Evolutionary conservation across 92 coral and sea anemone genomes (phyloP).

Genomic region (Virgularia gustaviana): DNA sequence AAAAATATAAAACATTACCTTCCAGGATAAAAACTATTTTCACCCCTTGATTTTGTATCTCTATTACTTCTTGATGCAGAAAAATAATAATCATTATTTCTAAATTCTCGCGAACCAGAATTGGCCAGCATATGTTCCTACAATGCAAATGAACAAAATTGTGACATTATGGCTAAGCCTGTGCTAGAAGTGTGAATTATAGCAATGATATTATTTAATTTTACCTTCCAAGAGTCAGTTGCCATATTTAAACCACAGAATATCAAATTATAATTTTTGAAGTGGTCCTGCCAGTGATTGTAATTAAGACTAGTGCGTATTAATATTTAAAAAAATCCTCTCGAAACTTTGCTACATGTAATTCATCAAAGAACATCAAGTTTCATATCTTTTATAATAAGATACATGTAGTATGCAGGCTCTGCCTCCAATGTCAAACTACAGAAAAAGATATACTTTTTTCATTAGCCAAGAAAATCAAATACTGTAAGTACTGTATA

Average conservation of each 20-base stretch:
- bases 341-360: not conserved
- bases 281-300: slow-evolving; percentile 31
- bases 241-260: slow-evolving; percentile 68
- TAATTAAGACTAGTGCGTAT: slow-evolving; percentile 2
- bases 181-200: not conserved
- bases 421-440: slow-evolving; percentile 14
- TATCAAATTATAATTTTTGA: slow-evolving; percentile 13
- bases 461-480: no score
- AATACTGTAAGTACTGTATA: not conserved
- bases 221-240: slow-evolving; percentile 93
- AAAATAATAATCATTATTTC: slow-evolving; percentile 21
- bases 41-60: slow-evolving; percentile 8
- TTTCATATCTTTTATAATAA: slow-evolving; percentile 22
- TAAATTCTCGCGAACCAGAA: slow-evolving; percentile 19
- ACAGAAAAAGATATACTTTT: not conserved
- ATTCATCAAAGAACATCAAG: slow-evolving; percentile 24
- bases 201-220: not conserved
- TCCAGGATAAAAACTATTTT: slow-evolving; percentile 10
- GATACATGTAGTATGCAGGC: not conserved
- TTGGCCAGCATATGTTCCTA: slow-evolving; percentile 26
- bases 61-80: slow-evolving; percentile 5
- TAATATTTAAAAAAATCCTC: no score
- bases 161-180: not conserved
- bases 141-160: not conserved
- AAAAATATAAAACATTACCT: no score